A percentile compares a stretch with the other conserved stretches of the same genome.
Conservation (phyloP, 2,888 invertebrate species). For the Steinernema hermaphroditum region DNA sequence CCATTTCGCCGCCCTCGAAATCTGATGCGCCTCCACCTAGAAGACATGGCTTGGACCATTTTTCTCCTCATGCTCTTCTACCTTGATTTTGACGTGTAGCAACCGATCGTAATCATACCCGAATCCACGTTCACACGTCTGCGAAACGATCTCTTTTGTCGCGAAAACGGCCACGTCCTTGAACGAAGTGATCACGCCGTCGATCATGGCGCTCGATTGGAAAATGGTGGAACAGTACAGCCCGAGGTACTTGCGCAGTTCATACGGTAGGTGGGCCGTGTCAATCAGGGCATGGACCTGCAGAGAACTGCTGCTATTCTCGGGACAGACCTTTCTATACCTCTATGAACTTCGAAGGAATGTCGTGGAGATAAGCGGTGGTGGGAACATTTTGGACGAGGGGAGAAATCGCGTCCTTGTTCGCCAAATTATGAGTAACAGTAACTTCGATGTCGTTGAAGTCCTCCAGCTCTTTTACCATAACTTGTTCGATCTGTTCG, state of each 20-base stretch:
- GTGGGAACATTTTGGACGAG: constrained; percentile 43
- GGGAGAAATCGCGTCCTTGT: background rate
- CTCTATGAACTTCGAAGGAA: constrained; percentile 53
- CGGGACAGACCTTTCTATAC: constrained; percentile 69
- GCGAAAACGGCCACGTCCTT: background rate
- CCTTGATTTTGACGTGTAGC: background rate
- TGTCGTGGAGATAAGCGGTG: constrained; percentile 52
- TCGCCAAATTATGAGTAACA: background rate
- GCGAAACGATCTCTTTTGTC: background rate
- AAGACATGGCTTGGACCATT: constrained; percentile 36
- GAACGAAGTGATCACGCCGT: background rate
- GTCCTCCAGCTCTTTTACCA: constrained; percentile 77
- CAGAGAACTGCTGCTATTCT: background rate
- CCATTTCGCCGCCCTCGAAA: constrained; percentile 78
- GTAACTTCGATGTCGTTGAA: constrained; percentile 68
- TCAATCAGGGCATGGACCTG: constrained; percentile 51
- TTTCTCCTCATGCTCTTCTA: background rate
- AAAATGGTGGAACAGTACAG: constrained; percentile 67
- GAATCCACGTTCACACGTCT: background rate
- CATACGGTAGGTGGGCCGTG: constrained; percentile 45
- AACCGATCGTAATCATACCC: background rate
- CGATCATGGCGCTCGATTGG: background rate
- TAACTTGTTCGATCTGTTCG: constrained; percentile 76
- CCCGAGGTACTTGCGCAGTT: constrained; percentile 71
- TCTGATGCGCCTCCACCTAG: constrained; percentile 79